A percentile compares a stretch with the other conserved stretches of the same genome.
These are phyloP conservation scores for Cuniculus paca DNA, from an alignment of 2,797 vertebrate species.

Conservation along the genomic window DNA sequence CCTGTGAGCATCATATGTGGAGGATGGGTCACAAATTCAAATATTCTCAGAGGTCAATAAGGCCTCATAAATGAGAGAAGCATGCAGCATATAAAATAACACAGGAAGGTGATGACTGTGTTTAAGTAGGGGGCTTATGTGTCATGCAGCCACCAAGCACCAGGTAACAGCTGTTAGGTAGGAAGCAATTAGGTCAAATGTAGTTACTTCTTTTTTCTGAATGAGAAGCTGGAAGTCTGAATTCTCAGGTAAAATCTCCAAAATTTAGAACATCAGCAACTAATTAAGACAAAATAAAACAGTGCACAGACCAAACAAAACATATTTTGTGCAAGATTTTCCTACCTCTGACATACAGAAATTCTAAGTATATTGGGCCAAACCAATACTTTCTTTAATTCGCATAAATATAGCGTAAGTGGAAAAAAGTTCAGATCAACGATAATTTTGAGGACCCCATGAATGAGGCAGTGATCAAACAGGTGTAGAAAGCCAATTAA, in stretches of 20 bases:
- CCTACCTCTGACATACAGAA: neutral
- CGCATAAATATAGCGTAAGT: neutral
- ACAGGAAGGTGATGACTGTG: neutral
- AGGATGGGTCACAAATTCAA: neutral
- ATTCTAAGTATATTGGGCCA: constrained; percentile 26
- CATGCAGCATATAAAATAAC: neutral
- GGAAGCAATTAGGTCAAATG: neutral
- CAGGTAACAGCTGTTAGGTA: neutral
- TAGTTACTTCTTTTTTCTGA: neutral
- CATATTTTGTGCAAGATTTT: neutral
- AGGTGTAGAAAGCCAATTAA: neutral
- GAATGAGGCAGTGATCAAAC: neutral
- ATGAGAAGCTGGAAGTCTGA: constrained; percentile 14
- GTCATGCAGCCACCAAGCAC: neutral
- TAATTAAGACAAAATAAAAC: constrained; percentile 39
- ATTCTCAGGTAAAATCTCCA: neutral
- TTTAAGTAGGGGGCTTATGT: fast-evolving
- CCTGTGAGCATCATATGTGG: neutral
- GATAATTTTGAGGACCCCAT: neutral
- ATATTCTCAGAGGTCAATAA: neutral
- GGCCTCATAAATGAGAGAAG: neutral
- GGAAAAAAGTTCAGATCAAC: constrained; percentile 4
- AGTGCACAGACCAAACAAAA: neutral
- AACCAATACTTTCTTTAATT: neutral
- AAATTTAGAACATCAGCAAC: constrained; percentile 6